A percentile compares a stretch with the other conserved stretches of the same genome.
These are phyloP conservation scores for Patella caerulea DNA, from an alignment of 2,888 invertebrate species.

Conservation along the genomic window DNA sequence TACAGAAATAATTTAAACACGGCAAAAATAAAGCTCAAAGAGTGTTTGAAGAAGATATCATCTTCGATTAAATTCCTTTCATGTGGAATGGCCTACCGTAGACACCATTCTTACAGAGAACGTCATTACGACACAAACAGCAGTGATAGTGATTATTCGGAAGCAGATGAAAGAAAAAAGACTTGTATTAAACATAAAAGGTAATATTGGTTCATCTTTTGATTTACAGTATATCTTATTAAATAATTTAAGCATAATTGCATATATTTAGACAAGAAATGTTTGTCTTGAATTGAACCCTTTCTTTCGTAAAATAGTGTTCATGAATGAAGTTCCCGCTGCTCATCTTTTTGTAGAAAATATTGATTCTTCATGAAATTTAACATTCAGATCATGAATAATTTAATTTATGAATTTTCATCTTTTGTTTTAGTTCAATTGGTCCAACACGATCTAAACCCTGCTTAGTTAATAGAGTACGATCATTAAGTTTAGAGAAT, in stretches of 20 bases:
- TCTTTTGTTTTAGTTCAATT: constrained; percentile 50
- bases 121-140: constrained; percentile 60
- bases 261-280: too few species aligned
- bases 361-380: too few species aligned
- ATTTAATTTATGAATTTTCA: too few species aligned
- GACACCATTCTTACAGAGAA: constrained; percentile 45
- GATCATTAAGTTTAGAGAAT: constrained; percentile 62
- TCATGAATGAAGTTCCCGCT: too few species aligned
- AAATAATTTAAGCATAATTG: too few species aligned
- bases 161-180: constrained; percentile 62
- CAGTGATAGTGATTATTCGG: constrained; percentile 64
- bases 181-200: constrained; percentile 65
- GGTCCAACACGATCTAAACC: constrained; percentile 62
- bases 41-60: background rate
- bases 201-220: constrained; percentile 32
- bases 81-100: constrained; percentile 31
- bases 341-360: too few species aligned
- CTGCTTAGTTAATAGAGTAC: constrained; percentile 60
- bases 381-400: too few species aligned
- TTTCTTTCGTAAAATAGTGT: too few species aligned
- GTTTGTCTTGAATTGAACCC: too few species aligned
- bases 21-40: background rate
- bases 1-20: background rate
- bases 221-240: too few species aligned
- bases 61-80: background rate